phyloP scores from a whole-genome alignment of 2,113 vertebrate species.

The Galbula dea region DNA sequence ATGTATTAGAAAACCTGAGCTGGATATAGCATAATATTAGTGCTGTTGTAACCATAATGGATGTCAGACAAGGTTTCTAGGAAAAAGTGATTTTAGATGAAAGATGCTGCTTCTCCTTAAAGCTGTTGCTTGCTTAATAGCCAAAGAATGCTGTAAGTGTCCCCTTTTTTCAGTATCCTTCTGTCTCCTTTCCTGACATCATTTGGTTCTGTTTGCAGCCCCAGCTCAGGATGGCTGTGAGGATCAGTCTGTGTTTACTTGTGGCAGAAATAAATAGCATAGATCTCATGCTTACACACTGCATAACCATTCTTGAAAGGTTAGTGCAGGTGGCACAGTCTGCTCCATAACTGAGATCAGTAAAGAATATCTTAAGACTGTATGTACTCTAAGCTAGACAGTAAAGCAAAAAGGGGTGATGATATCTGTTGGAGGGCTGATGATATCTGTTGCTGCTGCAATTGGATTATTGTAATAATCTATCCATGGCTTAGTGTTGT shows the following conservation, averaged over 20 bases:
- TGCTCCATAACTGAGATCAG: accelerated
- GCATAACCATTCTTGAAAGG: background rate
- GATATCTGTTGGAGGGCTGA: background rate
- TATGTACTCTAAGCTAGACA: background rate
- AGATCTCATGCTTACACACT: background rate
- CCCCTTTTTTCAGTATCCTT: background rate
- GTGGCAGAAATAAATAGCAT: background rate
- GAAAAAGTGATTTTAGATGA: background rate
- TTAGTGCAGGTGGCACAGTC: background rate
- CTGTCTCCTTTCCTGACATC: background rate
- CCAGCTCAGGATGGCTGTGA: background rate
- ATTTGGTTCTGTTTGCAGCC: background rate
- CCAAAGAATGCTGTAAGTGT: background rate
- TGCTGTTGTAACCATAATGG: background rate
- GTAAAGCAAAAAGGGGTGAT: background rate
- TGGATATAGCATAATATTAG: background rate
- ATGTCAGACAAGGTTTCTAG: background rate
- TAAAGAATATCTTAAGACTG: background rate
- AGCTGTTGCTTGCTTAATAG: background rate
- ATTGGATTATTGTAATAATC: background rate
- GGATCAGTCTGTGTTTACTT: background rate
- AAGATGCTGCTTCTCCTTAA: background rate
- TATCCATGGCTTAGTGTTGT: background rate
- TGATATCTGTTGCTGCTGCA: background rate
- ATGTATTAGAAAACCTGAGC: too few relatives aligned